phyloP scores from a whole-genome alignment of 2,113 vertebrate genomes.

The Ochotona curzoniae region DNA sequence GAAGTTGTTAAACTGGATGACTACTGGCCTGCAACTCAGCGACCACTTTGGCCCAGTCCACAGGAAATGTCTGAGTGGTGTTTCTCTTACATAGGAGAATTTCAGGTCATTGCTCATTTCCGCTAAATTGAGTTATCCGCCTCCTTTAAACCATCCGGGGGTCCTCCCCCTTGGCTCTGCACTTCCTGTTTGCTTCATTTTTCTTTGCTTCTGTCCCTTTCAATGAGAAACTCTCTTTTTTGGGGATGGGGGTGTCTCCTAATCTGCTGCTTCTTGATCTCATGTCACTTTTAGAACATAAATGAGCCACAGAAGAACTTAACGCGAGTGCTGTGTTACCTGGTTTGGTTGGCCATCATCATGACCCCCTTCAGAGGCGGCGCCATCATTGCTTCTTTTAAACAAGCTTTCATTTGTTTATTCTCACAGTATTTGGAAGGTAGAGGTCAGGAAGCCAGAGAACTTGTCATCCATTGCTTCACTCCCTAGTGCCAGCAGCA shows the following conservation, averaged over 20 bases:
- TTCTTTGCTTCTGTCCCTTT: background rate
- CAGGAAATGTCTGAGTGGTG: slow-evolving; percentile 62
- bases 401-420: too few relatives aligned
- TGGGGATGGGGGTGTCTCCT: background rate
- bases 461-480: too few relatives aligned
- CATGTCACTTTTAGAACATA: background rate
- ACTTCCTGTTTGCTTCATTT: slow-evolving; percentile 40
- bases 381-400: background rate
- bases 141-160: background rate
- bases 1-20: slow-evolving; percentile 32
- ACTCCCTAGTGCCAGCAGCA: too few relatives aligned
- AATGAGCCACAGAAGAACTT: background rate
- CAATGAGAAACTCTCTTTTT: background rate
- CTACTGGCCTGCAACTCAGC: background rate
- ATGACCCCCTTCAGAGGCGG: background rate
- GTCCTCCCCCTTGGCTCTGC: background rate
- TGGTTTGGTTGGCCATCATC: background rate
- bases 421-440: too few relatives aligned
- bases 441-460: too few relatives aligned
- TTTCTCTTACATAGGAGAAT: slow-evolving; percentile 37
- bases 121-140: background rate
- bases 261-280: background rate
- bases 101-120: slow-evolving; percentile 52
- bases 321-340: accelerated
- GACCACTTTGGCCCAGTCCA: background rate